Conservation (phyloP, 2,888 invertebrate species). For the Tenthredo notha region DNA sequence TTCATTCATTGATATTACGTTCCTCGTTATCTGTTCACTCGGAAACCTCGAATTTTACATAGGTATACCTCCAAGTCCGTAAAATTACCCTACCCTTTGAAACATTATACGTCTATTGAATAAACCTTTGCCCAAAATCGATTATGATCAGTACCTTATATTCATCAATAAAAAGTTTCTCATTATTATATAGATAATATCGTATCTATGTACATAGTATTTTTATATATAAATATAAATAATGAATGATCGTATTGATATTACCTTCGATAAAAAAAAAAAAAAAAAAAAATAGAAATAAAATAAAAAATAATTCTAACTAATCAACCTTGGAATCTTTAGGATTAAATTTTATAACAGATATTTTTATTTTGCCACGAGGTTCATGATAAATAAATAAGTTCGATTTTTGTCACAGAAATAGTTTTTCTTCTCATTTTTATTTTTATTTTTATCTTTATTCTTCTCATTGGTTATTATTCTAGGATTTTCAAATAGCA, state of each 20-base stretch:
- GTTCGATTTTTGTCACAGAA: too few relatives aligned
- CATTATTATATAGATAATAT: not conserved
- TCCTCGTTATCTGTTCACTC: not conserved
- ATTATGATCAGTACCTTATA: slow-evolving; percentile 20
- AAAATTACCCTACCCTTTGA: not conserved
- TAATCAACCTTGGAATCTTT: not conserved
- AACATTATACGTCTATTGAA: not conserved
- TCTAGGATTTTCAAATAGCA: slow-evolving; percentile 38
- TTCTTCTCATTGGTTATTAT: not conserved
- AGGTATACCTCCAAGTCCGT: not conserved
- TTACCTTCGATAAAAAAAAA: not conserved
- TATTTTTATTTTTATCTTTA: not conserved
- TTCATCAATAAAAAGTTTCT: slow-evolving; percentile 7
- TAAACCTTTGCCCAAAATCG: not conserved
- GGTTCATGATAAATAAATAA: too few relatives aligned
- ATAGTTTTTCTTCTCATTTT: not conserved
- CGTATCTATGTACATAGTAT: not conserved
- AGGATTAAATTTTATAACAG: not conserved
- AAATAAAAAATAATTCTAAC: not conserved
- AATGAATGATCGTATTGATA: not conserved
- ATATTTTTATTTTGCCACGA: too few relatives aligned
- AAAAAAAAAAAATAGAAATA: too few relatives aligned
- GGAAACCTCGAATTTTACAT: not conserved
- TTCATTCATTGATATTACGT: not conserved
- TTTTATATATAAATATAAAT: not conserved